Conservation (phyloP, 2,797 vertebrate species). For the Kryptopterus vitreolus region DNA sequence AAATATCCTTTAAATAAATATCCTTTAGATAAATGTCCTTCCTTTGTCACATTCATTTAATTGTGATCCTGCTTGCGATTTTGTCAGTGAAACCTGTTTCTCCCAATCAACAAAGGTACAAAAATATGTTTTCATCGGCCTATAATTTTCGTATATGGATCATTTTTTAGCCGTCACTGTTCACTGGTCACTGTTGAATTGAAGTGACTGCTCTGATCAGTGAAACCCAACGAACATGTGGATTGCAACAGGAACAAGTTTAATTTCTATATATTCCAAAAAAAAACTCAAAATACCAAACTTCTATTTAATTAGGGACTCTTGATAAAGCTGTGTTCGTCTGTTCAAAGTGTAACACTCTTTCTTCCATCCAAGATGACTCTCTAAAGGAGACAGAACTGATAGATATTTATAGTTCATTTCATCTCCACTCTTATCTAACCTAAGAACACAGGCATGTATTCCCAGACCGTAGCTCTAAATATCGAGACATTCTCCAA, state of each 20-base stretch:
- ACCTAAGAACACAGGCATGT: conserved; percentile 20
- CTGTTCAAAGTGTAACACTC: not conserved
- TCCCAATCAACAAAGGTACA: not conserved
- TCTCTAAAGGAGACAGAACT: not conserved
- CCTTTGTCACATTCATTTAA: no score
- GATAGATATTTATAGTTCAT: not conserved
- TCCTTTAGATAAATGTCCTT: not conserved
- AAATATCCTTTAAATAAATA: not conserved
- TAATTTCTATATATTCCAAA: not conserved
- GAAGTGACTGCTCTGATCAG: not conserved
- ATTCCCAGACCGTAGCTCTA: conserved; percentile 12
- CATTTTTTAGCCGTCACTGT: no score
- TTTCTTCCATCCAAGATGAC: not conserved
- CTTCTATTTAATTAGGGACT: not conserved
- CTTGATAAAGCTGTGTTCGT: not conserved
- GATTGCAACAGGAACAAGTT: not conserved
- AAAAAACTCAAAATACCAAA: not conserved
- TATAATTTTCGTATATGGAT: not conserved
- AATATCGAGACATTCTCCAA: conserved; percentile 31
- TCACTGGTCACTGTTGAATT: no score
- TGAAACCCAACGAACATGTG: not conserved
- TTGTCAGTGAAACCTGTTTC: not conserved
- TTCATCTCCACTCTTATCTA: conserved; percentile 13
- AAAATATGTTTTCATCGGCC: not conserved
- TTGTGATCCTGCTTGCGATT: not conserved